phyloP scores from a whole-genome alignment of 2,113 vertebrate genomes.

The Anoura caudifer region DNA sequence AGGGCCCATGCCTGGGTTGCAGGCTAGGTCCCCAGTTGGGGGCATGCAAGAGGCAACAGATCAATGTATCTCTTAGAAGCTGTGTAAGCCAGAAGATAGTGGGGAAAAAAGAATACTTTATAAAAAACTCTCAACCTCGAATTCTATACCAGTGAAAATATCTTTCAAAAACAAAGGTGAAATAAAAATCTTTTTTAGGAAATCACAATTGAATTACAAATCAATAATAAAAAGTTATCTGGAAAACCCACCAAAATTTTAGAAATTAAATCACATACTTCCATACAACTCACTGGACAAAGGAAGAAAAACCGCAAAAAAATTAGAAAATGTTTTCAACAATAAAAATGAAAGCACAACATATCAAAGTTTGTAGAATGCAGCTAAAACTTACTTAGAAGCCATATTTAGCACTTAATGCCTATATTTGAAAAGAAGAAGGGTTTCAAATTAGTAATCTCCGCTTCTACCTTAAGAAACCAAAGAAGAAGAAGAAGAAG shows the following conservation, averaged over 20 bases:
- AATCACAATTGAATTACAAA: neutral
- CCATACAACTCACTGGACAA: neutral
- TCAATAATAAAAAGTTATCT: neutral
- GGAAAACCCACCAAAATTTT: neutral
- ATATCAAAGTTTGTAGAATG: neutral
- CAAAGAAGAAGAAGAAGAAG: neutral
- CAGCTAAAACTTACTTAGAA: neutral
- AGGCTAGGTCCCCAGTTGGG: too few relatives aligned
- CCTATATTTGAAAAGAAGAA: neutral
- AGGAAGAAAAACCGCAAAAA: neutral
- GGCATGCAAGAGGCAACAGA: too few relatives aligned
- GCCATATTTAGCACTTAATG: neutral
- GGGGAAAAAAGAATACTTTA: neutral
- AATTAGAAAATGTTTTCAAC: constrained; percentile 16
- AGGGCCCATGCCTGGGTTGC: too few relatives aligned
- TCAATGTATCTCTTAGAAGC: neutral
- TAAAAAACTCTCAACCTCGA: neutral
- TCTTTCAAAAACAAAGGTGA: neutral
- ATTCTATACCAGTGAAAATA: constrained; percentile 11
- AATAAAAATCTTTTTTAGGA: neutral
- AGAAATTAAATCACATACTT: neutral
- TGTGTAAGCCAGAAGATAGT: neutral
- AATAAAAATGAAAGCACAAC: neutral
- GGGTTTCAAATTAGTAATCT: neutral
- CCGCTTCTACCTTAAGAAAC: neutral